Base-by-base conservation (phyloP, 2,797 vertebrate genomes). In the Thripadectes ignobilis region DNA sequence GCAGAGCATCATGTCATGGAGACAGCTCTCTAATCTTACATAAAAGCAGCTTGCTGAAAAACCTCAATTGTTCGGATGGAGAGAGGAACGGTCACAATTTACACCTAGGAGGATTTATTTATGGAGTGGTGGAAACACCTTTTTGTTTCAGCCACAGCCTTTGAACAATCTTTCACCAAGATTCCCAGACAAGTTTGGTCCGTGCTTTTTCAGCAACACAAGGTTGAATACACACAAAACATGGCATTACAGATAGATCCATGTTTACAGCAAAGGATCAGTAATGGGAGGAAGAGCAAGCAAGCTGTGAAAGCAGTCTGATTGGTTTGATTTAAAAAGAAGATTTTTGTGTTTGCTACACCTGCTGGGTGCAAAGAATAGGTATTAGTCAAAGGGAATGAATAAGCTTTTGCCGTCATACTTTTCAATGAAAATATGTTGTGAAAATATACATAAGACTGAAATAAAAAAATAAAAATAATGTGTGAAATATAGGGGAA, bases 1-100 rank as follows among this genome's bases (percentile, higher is more conserved):
- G 90, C 94, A 89, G 91, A 95, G 88, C 90, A 87, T 82, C 89
- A 68, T 95, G 93, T 95, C 94, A 90, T 68, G 77, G 91, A 96
- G 92, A 93, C 91, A 95, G 95, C 76, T 92, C 76, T 86, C 82
- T 81, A 48, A 61, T 93, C 92, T 96, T 94, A 94, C 55, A 81
- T 95, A 96, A 94, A 94, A 92, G 67, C 76, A 86, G 55, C 73
- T 86, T 82, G 84, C 93, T 85, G 89, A 52, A 82, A 86, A 93
- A 49, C 63, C 54, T 85, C 32, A 78, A 78, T 74, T 77, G 88
- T 79, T 96, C 30, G 49, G 18, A 76, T n/a, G 38, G 67, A 68
- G 52, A 79, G 38, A 84, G n/a, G 59, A 79, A 77, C 0, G 10
- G 38, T 48, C 76, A 71, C 77, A 95, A 36, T 63, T 89, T 79